Percentiles rank a stretch among this genome's conserved stretches.
Conservation (phyloP, 2,888 invertebrate species). For the Aphodius granarius region DNA sequence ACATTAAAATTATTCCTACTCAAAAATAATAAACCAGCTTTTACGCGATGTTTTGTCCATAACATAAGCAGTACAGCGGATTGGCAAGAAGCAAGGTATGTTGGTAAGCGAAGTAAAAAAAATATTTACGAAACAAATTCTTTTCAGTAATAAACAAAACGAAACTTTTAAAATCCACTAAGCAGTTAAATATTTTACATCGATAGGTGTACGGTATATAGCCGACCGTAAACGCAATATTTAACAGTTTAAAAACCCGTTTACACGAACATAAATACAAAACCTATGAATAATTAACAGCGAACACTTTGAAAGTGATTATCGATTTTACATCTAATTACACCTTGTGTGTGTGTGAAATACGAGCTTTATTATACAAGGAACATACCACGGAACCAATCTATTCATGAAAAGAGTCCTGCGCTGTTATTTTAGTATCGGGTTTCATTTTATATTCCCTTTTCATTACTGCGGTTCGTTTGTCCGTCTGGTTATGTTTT, state of each 20-base stretch:
- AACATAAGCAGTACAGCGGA: no score
- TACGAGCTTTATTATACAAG: constrained; percentile 17
- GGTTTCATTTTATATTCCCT: constrained; percentile 23
- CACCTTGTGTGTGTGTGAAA: constrained; percentile 1
- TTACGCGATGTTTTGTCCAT: no score
- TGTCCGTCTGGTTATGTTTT: constrained; percentile 18
- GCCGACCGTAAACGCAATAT: not conserved
- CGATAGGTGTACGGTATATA: not conserved
- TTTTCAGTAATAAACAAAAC: not conserved
- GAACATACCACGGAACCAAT: not conserved
- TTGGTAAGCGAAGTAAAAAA: no score
- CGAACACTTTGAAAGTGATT: not conserved
- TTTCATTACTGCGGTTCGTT: constrained; percentile 12
- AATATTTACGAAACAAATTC: not conserved
- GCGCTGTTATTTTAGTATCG: constrained; percentile 20
- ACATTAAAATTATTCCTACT: no score
- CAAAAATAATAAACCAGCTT: no score
- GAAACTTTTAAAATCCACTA: not conserved
- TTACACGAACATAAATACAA: not conserved
- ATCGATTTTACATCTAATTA: not conserved
- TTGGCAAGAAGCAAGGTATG: no score
- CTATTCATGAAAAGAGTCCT: not conserved
- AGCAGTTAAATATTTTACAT: not conserved
- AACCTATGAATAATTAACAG: not conserved
- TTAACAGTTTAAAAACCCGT: not conserved